These are phyloP conservation scores for Theocolax elegans DNA, from an alignment of 1,140 invertebrate genomes.

Conservation along the genomic window DNA sequence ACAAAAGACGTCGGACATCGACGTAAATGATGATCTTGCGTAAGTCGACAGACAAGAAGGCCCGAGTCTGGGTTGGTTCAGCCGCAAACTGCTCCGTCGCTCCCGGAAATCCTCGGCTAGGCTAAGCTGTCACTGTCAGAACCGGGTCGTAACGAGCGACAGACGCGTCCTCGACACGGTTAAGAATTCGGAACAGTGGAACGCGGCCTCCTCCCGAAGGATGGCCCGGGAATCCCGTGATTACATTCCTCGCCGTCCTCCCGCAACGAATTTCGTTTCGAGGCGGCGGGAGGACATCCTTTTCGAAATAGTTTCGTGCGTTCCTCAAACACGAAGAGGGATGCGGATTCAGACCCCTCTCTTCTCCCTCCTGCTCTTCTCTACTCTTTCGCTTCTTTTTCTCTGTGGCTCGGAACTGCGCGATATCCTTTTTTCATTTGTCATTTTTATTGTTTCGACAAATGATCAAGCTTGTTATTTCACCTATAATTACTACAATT, in stretches of 20 bases:
- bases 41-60: conserved; percentile 8
- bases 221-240: conserved; percentile 57
- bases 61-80: neutral
- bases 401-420: too few relatives aligned
- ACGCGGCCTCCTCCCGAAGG: conserved; percentile 47
- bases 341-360: neutral
- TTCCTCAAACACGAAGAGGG: conserved; percentile 1
- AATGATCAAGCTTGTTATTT: too few relatives aligned
- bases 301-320: conserved; percentile 34
- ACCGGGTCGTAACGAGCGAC: conserved; percentile 5
- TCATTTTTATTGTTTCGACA: too few relatives aligned
- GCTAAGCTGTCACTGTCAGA: conserved; percentile 28
- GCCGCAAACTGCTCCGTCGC: neutral
- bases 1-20: conserved; percentile 8
- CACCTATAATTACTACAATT: too few relatives aligned
- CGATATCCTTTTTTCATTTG: too few relatives aligned
- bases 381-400: neutral
- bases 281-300: conserved; percentile 9
- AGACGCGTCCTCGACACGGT: conserved; percentile 38
- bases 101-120: conserved; percentile 9
- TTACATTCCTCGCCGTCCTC: conserved; percentile 53
- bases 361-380: neutral
- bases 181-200: conserved; percentile 57
- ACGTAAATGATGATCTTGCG: conserved; percentile 36
- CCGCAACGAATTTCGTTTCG: conserved; percentile 9